A percentile compares a stretch with the other conserved stretches of the same genome.
Conservation (phyloP, 2,888 invertebrate genomes). For the Schizaphis graminum region DNA sequence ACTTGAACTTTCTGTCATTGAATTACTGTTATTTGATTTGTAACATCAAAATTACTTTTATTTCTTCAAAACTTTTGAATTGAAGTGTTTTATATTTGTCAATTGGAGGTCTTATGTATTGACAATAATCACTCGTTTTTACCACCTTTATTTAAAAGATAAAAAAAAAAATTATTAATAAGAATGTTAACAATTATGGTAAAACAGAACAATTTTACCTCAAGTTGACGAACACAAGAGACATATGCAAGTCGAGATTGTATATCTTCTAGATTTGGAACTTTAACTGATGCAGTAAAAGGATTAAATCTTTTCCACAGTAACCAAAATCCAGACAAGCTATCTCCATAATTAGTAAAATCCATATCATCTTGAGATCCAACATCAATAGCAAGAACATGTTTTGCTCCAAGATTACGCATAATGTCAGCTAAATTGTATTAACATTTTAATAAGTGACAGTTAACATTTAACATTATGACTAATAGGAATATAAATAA, state of each 20-base stretch:
- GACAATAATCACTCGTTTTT: slow-evolving; percentile 88
- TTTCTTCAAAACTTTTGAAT: slow-evolving; percentile 97
- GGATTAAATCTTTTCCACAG: slow-evolving; percentile 92
- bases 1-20: background rate
- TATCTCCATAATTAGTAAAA: slow-evolving; percentile 97
- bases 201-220: slow-evolving; percentile 74
- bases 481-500: background rate
- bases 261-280: slow-evolving; percentile 97
- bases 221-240: slow-evolving; percentile 95
- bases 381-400: slow-evolving; percentile 97
- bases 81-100: slow-evolving; percentile 97
- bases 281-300: slow-evolving; percentile 88
- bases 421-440: slow-evolving; percentile 90
- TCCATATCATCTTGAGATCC: slow-evolving; percentile 97
- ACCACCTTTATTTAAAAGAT: slow-evolving; percentile 64
- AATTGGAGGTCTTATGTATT: slow-evolving; percentile 98
- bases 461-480: background rate
- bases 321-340: slow-evolving; percentile 98
- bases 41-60: slow-evolving; percentile 74
- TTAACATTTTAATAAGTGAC: background rate
- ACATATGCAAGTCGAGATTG: slow-evolving; percentile 98
- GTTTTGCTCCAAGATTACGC: slow-evolving; percentile 92
- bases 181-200: background rate
- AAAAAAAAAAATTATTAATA: background rate
- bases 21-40: background rate